phyloP scores from a whole-genome alignment of 2,888 invertebrate species.

The Idaea dimidiata region DNA sequence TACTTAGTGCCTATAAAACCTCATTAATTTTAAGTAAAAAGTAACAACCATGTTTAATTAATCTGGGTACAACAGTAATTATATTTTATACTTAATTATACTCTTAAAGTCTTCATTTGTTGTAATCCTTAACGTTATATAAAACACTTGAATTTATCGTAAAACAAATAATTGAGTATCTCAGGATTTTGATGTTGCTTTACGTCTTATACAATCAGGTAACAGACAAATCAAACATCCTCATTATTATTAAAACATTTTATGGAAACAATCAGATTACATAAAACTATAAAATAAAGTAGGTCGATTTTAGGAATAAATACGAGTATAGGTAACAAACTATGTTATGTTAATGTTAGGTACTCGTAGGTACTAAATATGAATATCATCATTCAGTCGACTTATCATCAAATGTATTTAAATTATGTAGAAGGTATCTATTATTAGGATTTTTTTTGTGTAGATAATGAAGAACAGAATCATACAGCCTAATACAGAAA shows the following conservation, averaged over 20 bases:
- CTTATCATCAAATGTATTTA: too few relatives aligned
- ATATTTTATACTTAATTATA: background rate
- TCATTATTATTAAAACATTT: background rate
- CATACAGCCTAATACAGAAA: too few relatives aligned
- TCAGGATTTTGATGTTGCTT: background rate
- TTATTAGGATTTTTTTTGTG: too few relatives aligned
- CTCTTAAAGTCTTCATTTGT: background rate
- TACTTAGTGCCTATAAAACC: too few relatives aligned
- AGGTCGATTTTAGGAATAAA: background rate
- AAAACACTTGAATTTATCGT: slow-evolving; percentile 5
- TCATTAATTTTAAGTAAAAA: background rate
- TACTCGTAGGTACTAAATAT: too few relatives aligned
- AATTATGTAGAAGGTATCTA: too few relatives aligned
- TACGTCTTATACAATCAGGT: background rate
- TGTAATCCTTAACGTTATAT: background rate
- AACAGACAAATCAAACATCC: background rate
- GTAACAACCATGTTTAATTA: background rate
- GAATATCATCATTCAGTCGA: too few relatives aligned
- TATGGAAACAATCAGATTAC: background rate
- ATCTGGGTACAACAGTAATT: background rate
- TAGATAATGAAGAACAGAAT: too few relatives aligned
- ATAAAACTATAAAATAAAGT: slow-evolving; percentile 7
- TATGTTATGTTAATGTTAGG: too few relatives aligned
- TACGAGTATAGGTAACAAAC: too few relatives aligned
- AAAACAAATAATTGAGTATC: slow-evolving; percentile 4